A percentile compares a stretch with the other conserved stretches of the same genome.
Evolutionary conservation across 1,140 invertebrate species (phyloP).

Genomic region (Eriosoma lanigerum): DNA sequence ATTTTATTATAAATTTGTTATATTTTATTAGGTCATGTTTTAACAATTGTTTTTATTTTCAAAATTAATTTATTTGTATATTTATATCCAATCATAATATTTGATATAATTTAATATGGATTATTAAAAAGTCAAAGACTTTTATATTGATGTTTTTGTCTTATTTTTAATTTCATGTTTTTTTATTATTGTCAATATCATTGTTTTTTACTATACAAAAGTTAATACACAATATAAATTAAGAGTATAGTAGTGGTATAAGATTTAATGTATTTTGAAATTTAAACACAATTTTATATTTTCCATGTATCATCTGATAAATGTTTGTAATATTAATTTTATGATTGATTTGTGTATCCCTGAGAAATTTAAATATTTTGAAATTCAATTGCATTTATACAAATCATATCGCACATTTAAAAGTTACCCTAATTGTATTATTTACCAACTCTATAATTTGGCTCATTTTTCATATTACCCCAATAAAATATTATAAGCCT

Average conservation of each 20-base stretch:
- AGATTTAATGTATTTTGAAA: neutral
- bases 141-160: neutral
- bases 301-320: neutral
- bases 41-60: neutral
- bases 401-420: constrained; percentile 42
- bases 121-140: neutral
- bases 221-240: neutral
- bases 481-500: constrained; percentile 26
- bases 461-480: constrained; percentile 22
- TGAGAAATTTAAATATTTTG: neutral
- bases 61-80: neutral
- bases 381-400: constrained; percentile 34
- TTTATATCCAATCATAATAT: neutral
- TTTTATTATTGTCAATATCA: neutral
- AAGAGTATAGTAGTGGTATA: neutral
- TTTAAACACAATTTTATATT: neutral
- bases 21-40: neutral
- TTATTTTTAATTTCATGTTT: neutral
- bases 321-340: neutral
- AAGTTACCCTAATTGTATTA: constrained; percentile 40
- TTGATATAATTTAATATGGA: neutral
- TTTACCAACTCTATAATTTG: constrained; percentile 14
- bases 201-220: neutral
- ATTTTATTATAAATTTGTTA: constrained; percentile 8
- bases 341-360: constrained; percentile 17